Conservation (phyloP, 1,140 invertebrate species). For the Cydia fagiglandana region DNA sequence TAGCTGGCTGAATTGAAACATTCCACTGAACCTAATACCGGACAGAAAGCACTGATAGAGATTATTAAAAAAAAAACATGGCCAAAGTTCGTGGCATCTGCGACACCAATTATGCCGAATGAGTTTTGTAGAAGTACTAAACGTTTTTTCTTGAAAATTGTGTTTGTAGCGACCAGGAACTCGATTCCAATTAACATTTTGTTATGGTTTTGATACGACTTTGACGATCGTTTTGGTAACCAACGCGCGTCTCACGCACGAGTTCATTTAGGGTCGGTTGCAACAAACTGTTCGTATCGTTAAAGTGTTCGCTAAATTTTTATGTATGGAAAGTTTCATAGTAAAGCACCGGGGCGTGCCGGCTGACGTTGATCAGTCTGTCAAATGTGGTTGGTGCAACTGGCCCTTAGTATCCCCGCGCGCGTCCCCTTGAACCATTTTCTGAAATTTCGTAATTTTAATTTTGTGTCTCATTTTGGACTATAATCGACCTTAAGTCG, state of each 20-base stretch:
- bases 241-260: too few relatives aligned
- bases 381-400: too few relatives aligned
- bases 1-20: constrained; percentile 3
- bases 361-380: too few relatives aligned
- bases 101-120: not conserved
- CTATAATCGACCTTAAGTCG: not conserved
- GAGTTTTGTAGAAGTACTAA: not conserved
- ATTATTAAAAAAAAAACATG: constrained; percentile 8
- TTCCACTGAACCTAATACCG: not conserved
- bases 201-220: too few relatives aligned
- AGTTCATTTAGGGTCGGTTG: too few relatives aligned
- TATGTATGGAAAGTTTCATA: too few relatives aligned
- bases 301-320: too few relatives aligned
- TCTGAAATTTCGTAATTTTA: constrained; percentile 19
- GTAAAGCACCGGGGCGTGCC: too few relatives aligned
- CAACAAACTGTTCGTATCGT: too few relatives aligned
- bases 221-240: too few relatives aligned
- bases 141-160: constrained; percentile 3
- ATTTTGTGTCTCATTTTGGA: not conserved
- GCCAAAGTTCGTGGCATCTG: not conserved
- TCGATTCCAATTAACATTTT: too few relatives aligned
- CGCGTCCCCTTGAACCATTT: not conserved
- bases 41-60: not conserved
- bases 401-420: too few relatives aligned
- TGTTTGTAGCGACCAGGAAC: not conserved